Evolutionary conservation across 2,797 vertebrate species (phyloP).

Genomic region (Nannoperca australis): DNA sequence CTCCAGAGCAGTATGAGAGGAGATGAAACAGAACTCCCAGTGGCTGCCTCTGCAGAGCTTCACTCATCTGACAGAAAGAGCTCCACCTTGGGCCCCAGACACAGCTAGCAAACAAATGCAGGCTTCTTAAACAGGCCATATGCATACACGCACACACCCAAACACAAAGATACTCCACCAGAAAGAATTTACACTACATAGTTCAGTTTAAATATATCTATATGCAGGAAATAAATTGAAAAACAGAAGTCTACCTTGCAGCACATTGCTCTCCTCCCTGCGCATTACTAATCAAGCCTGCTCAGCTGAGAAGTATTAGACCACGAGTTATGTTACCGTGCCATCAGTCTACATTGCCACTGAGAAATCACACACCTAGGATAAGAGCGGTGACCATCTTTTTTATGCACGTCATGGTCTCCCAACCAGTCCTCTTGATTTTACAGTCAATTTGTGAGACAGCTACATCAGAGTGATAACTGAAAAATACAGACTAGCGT

Average conservation of each 20-base stretch:
- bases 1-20: constrained; percentile 78
- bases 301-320: constrained; percentile 42
- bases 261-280: constrained; percentile 44
- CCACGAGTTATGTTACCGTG: constrained; percentile 22
- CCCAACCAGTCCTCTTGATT: constrained; percentile 18
- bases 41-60: constrained; percentile 82
- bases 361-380: constrained; percentile 39
- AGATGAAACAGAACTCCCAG: constrained; percentile 86
- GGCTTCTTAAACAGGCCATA: constrained; percentile 72
- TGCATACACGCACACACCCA: constrained; percentile 16
- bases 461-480: not conserved
- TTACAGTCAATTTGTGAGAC: constrained; percentile 34
- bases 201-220: constrained; percentile 73
- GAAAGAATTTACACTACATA: constrained; percentile 59
- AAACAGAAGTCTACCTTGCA: constrained; percentile 56
- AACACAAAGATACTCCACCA: constrained; percentile 44
- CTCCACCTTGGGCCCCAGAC: constrained; percentile 80
- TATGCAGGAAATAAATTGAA: constrained; percentile 65
- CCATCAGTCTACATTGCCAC: constrained; percentile 49
- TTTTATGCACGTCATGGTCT: constrained; percentile 28
- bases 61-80: constrained; percentile 82
- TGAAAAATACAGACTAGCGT: not conserved
- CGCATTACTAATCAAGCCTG: constrained; percentile 46
- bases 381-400: constrained; percentile 30
- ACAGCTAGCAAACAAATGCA: constrained; percentile 75